Percentiles rank a stretch among this genome's conserved stretches.
phyloP scores from a whole-genome alignment of 2,113 vertebrate species.

The Paramormyrops kingsleyae region DNA sequence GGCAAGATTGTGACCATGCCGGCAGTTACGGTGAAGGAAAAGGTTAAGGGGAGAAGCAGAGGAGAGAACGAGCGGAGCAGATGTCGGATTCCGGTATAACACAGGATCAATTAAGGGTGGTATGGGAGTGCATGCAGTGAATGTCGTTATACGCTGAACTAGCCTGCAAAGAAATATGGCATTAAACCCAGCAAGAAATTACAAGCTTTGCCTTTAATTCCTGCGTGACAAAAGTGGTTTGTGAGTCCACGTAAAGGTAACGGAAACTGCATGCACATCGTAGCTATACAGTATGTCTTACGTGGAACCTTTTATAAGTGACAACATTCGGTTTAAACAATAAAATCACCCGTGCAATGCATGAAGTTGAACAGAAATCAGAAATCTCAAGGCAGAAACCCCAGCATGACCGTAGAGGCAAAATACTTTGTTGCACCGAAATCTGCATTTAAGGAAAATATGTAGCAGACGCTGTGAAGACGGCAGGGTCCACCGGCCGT shows the following conservation, averaged over 20 bases:
- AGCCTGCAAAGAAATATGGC: background rate
- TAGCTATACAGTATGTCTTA: background rate
- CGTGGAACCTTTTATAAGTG: background rate
- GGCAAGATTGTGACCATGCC: background rate
- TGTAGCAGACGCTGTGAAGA: background rate
- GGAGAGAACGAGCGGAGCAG: background rate
- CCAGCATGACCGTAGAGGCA: background rate
- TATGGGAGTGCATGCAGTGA: background rate
- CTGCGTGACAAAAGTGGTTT: background rate
- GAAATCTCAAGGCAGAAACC: background rate
- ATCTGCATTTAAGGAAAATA: background rate
- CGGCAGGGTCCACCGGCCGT: background rate
- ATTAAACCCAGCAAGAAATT: background rate
- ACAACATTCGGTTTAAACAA: background rate
- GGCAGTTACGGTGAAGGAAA: background rate
- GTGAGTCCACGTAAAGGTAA: background rate
- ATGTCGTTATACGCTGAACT: background rate
- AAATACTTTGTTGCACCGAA: background rate
- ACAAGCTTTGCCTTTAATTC: background rate
- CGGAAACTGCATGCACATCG: background rate
- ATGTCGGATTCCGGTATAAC: background rate
- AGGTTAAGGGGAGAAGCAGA: background rate
- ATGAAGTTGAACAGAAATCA: background rate
- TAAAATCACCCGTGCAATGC: background rate
- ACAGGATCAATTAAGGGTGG: background rate